Evolutionary conservation across 1,140 invertebrate species (phyloP), one percentile per base, ranked within the genome.

Genomic region (Lasaia peninsularis): DNA sequence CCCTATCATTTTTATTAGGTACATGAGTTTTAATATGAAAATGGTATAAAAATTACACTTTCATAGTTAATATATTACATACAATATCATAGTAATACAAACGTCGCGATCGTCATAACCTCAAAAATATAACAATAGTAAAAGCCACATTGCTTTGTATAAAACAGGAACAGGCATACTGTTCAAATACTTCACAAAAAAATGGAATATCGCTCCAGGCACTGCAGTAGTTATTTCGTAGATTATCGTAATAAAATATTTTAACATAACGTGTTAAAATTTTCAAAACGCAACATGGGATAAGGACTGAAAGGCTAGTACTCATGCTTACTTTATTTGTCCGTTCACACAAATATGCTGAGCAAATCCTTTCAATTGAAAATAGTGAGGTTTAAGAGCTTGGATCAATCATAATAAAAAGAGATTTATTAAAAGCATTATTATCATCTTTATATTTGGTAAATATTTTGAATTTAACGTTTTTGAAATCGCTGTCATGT

Each of bases 1-100:
- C 66, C 75, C 86, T 86, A 75, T 78, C 75, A 83, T 69, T 78
- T 78, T 77, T 84, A 82, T 80, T 88, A 88, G 81, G 81, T 88
- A 86, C 85, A 88, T 78, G 82, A 86, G 80, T 85, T 85, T 87
- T 78, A 72, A 81, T 86, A 86, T 86, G 83, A 86, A 88, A 88
- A 84, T 86, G 77, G 86, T 88, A 88, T 86, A 88, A 88, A 88
- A 86, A 86, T 86, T 86, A 84, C 81, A 83, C 77, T 85, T 88
- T 79, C 80, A 84, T 86, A 80, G 66, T 79, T 40, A 75, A 70
- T 78, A 80, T 78, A 76, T 79, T 84, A 86, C 78, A 83, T 82
- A 83, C 72, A 83, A 67, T 71, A 75, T 77, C 60, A 70, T 74
- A 78, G 75, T 85, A 81, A 86, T 88, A 85, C 82, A 88, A 86